phyloP scores from a whole-genome alignment of 2,113 vertebrate genomes.

The Motacilla alba region DNA sequence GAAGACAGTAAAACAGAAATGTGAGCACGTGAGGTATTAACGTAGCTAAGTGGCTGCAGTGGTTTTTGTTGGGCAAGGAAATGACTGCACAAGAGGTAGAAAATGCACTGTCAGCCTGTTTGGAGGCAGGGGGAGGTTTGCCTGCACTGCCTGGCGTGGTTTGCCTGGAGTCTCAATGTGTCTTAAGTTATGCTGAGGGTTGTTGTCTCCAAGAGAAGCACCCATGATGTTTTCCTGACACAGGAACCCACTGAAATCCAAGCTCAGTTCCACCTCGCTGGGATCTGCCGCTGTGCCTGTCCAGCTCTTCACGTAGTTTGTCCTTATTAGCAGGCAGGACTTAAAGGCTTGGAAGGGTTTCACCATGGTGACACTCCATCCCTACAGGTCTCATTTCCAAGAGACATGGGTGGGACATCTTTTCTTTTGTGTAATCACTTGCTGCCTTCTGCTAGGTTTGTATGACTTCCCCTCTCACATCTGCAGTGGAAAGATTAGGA shows the following conservation, averaged over 20 bases:
- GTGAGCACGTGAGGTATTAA: neutral
- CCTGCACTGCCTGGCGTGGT: neutral
- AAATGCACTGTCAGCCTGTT: constrained; percentile 7
- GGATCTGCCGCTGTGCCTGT: neutral
- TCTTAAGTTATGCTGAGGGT: neutral
- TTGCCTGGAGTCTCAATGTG: neutral
- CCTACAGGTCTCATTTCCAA: neutral
- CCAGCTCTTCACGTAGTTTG: neutral
- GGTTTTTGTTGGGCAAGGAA: neutral
- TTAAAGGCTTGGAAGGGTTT: neutral
- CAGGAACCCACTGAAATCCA: neutral
- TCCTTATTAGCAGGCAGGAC: neutral
- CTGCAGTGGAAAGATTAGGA: neutral
- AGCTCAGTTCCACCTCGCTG: neutral
- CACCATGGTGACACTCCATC: neutral
- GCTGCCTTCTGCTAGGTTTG: constrained; percentile 3
- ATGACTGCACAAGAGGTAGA: neutral
- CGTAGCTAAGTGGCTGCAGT: neutral
- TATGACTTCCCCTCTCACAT: neutral
- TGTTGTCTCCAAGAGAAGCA: neutral
- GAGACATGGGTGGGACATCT: constrained; percentile 10
- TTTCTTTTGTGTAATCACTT: constrained; percentile 10
- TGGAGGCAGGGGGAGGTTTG: neutral
- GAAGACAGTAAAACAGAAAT: neutral
- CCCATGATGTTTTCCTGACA: neutral